phyloP scores from a whole-genome alignment of 2,797 vertebrate genomes.

The Saxicola maurus region DNA sequence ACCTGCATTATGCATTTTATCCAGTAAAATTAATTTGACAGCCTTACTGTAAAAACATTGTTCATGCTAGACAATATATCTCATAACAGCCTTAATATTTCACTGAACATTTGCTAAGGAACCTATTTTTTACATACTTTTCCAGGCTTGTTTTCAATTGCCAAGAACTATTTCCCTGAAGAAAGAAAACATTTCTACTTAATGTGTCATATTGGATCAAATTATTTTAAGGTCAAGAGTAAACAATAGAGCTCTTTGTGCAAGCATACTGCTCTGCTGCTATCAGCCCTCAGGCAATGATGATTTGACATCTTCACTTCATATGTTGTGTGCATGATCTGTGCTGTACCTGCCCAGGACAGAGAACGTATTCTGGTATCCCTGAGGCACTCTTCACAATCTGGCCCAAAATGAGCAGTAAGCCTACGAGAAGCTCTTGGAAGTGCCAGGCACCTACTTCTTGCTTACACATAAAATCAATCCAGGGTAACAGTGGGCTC shows the following conservation, averaged over 20 bases:
- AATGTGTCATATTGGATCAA: slow-evolving; percentile 10
- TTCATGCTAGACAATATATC: background rate
- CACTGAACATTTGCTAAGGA: background rate
- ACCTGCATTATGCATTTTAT: background rate
- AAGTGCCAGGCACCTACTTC: background rate
- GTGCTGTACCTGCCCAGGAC: slow-evolving; percentile 34
- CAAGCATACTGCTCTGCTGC: background rate
- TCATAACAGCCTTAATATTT: background rate
- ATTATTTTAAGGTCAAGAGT: slow-evolving; percentile 30
- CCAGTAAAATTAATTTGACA: slow-evolving; percentile 9
- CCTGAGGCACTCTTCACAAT: background rate
- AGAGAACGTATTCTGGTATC: background rate
- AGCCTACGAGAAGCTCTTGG: background rate
- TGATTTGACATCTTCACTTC: slow-evolving; percentile 38
- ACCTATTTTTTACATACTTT: background rate
- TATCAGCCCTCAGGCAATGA: background rate
- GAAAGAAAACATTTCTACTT: slow-evolving; percentile 30
- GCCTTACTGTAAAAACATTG: background rate
- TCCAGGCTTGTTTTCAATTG: background rate
- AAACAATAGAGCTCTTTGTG: slow-evolving; percentile 25
- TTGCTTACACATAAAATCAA: background rate
- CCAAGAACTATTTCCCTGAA: slow-evolving; percentile 7
- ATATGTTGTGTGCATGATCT: background rate
- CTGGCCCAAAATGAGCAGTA: background rate
- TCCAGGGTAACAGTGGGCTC: background rate